These are phyloP conservation scores for Heliangelus exortis DNA, from an alignment of 2,797 vertebrate genomes.

Conservation along the genomic window DNA sequence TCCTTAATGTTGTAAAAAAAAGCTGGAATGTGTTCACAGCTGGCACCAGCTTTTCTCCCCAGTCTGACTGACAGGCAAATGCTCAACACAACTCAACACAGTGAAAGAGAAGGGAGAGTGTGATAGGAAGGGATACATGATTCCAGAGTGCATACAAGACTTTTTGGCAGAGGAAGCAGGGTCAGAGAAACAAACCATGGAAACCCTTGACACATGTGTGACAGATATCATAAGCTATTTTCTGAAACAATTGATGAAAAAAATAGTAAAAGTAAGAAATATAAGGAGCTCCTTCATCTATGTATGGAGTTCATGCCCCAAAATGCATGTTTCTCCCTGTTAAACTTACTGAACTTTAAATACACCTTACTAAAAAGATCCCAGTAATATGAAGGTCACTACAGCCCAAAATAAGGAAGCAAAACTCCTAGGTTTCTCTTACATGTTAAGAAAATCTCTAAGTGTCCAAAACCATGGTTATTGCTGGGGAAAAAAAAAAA, in stretches of 20 bases:
- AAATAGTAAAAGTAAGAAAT: neutral
- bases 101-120: neutral
- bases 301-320: neutral
- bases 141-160: neutral
- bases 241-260: neutral
- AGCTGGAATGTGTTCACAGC: neutral
- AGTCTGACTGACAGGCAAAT: neutral
- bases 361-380: neutral
- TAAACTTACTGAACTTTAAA: neutral
- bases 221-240: neutral
- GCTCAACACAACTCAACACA: neutral
- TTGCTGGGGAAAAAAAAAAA: neutral
- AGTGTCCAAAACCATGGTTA: neutral
- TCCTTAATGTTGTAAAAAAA: neutral
- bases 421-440: neutral
- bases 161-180: neutral
- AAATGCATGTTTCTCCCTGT: fast-evolving
- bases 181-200: neutral
- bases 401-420: neutral
- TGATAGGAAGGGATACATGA: neutral
- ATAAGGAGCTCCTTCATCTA: neutral
- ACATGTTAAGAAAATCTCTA: neutral
- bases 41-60: neutral
- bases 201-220: neutral
- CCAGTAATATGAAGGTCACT: neutral